Base-by-base conservation (phyloP, 2,113 vertebrate genomes). In the Rana temporaria region DNA sequence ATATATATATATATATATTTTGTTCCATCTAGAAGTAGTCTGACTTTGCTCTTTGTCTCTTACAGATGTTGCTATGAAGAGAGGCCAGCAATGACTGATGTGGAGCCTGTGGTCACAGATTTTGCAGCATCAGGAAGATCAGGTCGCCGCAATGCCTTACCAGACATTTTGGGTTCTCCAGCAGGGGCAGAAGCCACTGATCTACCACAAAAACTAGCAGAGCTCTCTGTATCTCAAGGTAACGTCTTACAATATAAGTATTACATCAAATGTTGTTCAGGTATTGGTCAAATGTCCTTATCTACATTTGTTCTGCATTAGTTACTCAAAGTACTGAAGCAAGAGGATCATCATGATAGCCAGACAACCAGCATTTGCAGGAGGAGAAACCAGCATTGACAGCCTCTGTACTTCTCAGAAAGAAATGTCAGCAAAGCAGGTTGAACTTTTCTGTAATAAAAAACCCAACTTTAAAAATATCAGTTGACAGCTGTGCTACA, bases 101-200 rank as follows among this genome's bases (percentile, higher is more conserved):
- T 96, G 90, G 95, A 97, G 88, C 84, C 94, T 83, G 90, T 91
- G 84, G 91, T 93, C 85, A 90, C 90, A 85, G 94, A 90, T 86
- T 97, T 97, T 86, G 94, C 92, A 22, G 90, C 95, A 60, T 96
- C 96, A 1, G 94, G 93, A 67, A 90, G 95, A 81, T 87, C 94
- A 3, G 96, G 96, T 70, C 95, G 96, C 80, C 90, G 96, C 59
- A 97, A 97, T 1, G 96, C 96, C 60, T 84, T 96, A 85, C 94
- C 95, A 6, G 95, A 97, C 82, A 96, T 97, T 84, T 88, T 95
- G 86, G 93, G 91, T 24, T 90, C 93, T 71, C 87, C 88, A 14
- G 87, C 88, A 19, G 89, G 88, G 5, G 75, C 85, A 20, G 93
- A 91, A 70, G 88, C 90, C 11, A 89, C 90, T 4, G 94, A 95